A percentile compares a stretch with the other conserved stretches of the same genome.
Evolutionary conservation across 92 coral and sea anemone species (phyloP).

Genomic region (Blastomussa wellsi): DNA sequence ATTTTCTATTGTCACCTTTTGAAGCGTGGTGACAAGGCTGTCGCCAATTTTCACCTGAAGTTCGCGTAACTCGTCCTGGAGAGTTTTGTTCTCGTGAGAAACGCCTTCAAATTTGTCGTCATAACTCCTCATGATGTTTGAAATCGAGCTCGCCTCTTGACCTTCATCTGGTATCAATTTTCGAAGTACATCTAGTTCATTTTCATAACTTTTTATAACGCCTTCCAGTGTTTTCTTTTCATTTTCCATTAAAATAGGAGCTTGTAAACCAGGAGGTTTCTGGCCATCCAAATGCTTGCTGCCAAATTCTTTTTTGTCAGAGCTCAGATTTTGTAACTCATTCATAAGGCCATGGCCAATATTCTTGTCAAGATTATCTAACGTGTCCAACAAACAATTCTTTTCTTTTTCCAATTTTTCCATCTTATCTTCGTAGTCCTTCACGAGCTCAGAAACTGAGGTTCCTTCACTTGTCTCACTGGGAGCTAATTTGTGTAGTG

Average conservation of each 20-base stretch:
- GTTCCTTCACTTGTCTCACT: constrained; percentile 3
- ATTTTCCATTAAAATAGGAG: constrained; percentile 14
- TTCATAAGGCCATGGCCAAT: constrained; percentile 16
- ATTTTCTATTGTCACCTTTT: not conserved
- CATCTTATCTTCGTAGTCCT: constrained; percentile 32
- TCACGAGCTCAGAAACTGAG: constrained; percentile 27
- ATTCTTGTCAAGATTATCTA: not conserved
- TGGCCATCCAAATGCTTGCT: not conserved
- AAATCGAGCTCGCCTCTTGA: constrained; percentile 5
- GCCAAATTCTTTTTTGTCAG: not conserved
- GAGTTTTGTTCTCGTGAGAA: not conserved
- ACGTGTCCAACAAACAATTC: not conserved
- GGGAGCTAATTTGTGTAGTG: constrained; percentile 14
- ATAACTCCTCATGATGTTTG: constrained; percentile 29
- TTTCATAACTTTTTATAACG: constrained; percentile 47
- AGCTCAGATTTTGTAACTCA: not conserved
- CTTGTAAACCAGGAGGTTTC: not conserved
- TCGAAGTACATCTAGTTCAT: constrained; percentile 45
- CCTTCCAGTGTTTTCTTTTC: constrained; percentile 50
- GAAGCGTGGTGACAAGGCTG: constrained; percentile 12
- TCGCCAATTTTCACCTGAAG: constrained; percentile 50
- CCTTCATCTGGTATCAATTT: not conserved
- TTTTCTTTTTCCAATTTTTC: constrained; percentile 12
- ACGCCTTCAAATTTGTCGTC: constrained; percentile 30
- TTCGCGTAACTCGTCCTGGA: constrained; percentile 16